Base-by-base conservation (phyloP, 2,797 vertebrate genomes). In the Cottoperca gobio region DNA sequence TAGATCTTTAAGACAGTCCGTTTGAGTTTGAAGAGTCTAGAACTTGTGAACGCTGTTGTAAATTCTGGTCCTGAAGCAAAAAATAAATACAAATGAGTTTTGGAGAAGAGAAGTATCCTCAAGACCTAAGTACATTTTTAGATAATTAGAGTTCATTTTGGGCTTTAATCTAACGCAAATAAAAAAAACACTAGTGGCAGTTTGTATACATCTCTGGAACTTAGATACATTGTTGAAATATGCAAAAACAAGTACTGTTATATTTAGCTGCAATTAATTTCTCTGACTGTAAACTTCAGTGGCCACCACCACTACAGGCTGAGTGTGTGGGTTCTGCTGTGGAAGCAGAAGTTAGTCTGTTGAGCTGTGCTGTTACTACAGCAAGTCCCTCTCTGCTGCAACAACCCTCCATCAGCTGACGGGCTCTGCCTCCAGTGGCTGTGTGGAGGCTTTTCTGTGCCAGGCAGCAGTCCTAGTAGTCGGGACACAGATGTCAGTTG, bases 1-100 rank as follows among this genome's bases (percentile, higher is more conserved):
- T 23, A 55, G 6, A n/a, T 21, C 31, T 35, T 9, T 55, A 21
- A 35, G 53, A 21, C 9, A 54, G 28, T n/a, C 26, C 2, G 28
- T 19, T 55, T 35, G 21, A 35, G 3, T 35, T 57, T 4, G 35
- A 23, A 39, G 12, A n/a, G n/a, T 39, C 6, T 39, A 4, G 55
- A 55, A 55, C 19, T 7, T 55, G n/a, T 55, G 48, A 50, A 54
- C 28, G n/a, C n/a, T 54, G 28, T 33, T 54, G 19, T 54, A 53
- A 19, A 33, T 53, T 3, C 17, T 31, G 28, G 8, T 53, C 52
- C 26, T 33, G 28, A 13, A n/a, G 33, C 33, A 55, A 21, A 23
- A 17, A 28, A 28, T 52, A 55, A 37, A 21, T 14, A 55, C 35
- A 13, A 37, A 37, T 37, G 31, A n/a, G 52, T 33, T 55, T 48